Evolutionary conservation across 2,888 invertebrate genomes (phyloP).

Genomic region (Metacarcinus magister): DNA sequence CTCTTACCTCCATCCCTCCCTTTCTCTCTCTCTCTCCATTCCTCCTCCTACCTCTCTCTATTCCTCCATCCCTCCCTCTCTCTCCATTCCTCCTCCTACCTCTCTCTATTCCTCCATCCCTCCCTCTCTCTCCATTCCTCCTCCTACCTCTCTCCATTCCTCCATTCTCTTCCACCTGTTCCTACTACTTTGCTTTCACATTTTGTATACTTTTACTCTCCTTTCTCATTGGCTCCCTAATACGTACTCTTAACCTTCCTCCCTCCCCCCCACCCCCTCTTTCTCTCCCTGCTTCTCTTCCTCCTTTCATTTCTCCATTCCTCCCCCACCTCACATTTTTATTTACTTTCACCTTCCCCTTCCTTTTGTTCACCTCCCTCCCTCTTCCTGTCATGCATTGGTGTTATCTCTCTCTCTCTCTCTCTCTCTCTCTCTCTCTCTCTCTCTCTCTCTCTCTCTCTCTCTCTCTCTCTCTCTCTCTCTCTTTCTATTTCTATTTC

Average conservation of each 20-base stretch:
- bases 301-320: conserved; percentile 43
- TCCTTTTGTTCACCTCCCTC: neutral
- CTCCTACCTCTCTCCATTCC: neutral
- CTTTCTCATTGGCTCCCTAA: neutral
- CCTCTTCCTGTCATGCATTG: neutral
- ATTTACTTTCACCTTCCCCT: neutral
- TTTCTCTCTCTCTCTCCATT: conserved; percentile 10
- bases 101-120: conserved; percentile 42
- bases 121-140: conserved; percentile 29
- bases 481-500: neutral
- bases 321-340: neutral
- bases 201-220: neutral
- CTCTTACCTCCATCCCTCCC: neutral
- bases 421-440: neutral
- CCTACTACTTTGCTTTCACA: conserved; percentile 8
- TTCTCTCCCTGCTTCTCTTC: neutral
- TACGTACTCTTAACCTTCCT: neutral
- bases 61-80: neutral
- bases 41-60: conserved; percentile 37
- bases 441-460: neutral
- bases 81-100: neutral
- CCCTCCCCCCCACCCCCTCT: neutral
- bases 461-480: neutral
- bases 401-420: too few relatives aligned
- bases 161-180: neutral